Conservation (phyloP, 2,888 invertebrate species). For the Eupithecia subfuscata region DNA sequence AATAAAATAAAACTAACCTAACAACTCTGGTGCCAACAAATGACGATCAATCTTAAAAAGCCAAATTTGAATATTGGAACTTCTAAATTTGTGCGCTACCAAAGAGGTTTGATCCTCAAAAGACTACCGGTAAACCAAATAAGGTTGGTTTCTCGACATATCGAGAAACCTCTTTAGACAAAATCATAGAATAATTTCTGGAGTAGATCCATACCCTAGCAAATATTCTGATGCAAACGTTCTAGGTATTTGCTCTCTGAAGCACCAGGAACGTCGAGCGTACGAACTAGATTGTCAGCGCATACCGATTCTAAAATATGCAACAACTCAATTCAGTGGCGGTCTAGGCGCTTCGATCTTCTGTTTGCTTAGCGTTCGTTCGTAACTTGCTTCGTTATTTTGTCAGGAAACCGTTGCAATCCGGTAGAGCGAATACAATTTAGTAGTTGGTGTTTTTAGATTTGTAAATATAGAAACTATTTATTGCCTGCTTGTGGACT, state of each 20-base stretch:
- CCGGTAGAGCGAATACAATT: conserved; percentile 26
- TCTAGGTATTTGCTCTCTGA: conserved; percentile 27
- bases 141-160: not conserved
- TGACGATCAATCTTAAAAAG: not conserved
- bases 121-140: not conserved
- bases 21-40: not conserved
- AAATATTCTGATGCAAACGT: conserved; percentile 43
- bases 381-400: conserved; percentile 45
- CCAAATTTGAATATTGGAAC: not conserved
- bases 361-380: conserved; percentile 38
- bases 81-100: not conserved
- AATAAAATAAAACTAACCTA: not conserved
- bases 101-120: not conserved
- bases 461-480: not conserved
- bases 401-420: conserved; percentile 35
- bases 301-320: conserved; percentile 64
- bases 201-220: conserved; percentile 6
- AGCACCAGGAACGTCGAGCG: conserved; percentile 37
- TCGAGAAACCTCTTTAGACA: not conserved
- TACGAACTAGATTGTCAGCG: conserved; percentile 52
- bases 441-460: not conserved
- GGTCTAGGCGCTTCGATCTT: conserved; percentile 46
- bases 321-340: conserved; percentile 49
- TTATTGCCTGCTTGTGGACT: not conserved
- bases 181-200: conserved; percentile 3